Conservation (phyloP, 1,140 invertebrate species). For the Anoplophora glabripennis region DNA sequence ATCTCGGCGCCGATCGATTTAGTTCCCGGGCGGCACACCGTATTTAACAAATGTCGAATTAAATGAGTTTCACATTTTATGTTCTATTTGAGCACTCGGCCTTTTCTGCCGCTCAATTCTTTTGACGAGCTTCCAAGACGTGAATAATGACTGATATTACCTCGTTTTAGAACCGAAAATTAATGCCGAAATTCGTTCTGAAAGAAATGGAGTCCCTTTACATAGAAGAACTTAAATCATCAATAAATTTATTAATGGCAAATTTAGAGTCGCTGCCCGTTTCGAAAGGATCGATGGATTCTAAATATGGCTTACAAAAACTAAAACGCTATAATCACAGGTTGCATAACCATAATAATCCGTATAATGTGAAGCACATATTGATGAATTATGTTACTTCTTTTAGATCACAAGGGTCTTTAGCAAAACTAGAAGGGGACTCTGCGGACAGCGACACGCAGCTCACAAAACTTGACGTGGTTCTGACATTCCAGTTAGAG, state of each 20-base stretch:
- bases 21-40: no score
- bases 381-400: slow-evolving; percentile 52
- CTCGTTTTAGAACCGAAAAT: slow-evolving; percentile 80
- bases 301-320: slow-evolving; percentile 92
- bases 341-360: slow-evolving; percentile 58
- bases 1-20: no score
- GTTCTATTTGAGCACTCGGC: background rate
- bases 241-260: slow-evolving; percentile 97
- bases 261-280: slow-evolving; percentile 98
- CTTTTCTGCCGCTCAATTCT: background rate
- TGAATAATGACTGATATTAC: slow-evolving; percentile 5
- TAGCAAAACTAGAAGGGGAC: slow-evolving; percentile 89
- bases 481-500: slow-evolving; percentile 94
- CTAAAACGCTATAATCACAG: slow-evolving; percentile 95
- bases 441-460: slow-evolving; percentile 87
- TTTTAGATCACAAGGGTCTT: slow-evolving; percentile 84
- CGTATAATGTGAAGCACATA: slow-evolving; percentile 50
- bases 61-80: no score
- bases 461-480: slow-evolving; percentile 94
- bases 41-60: no score
- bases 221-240: slow-evolving; percentile 96
- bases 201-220: slow-evolving; percentile 99
- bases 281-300: slow-evolving; percentile 94
- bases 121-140: background rate
- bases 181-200: slow-evolving; percentile 98